phyloP scores from a whole-genome alignment of 2,113 vertebrate species.

The Sula dactylatra region DNA sequence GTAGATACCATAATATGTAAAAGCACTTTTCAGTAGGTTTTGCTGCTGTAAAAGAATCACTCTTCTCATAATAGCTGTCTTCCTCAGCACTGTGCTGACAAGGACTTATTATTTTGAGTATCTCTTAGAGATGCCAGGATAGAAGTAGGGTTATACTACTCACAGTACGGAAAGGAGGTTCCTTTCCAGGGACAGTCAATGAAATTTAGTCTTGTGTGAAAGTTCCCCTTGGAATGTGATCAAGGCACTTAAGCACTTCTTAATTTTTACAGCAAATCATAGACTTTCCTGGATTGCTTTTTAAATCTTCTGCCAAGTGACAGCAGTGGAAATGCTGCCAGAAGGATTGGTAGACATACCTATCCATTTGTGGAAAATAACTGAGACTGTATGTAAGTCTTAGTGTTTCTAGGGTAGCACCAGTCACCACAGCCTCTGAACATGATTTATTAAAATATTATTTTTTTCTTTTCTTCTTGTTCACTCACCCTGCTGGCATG shows the following conservation, averaged over 20 bases:
- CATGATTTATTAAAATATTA: background rate
- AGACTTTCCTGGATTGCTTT: background rate
- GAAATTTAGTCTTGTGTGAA: background rate
- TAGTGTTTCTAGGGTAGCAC: background rate
- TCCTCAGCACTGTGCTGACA: background rate
- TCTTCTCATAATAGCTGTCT: background rate
- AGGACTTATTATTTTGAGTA: background rate
- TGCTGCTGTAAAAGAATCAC: background rate
- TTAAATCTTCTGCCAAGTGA: background rate
- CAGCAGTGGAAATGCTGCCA: background rate
- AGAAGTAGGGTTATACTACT: background rate
- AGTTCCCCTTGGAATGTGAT: background rate
- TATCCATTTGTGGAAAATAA: background rate
- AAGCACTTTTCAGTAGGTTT: background rate
- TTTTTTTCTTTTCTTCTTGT: background rate
- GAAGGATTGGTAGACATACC: background rate
- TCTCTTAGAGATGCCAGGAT: background rate
- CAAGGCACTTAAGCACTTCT: background rate
- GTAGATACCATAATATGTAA: background rate
- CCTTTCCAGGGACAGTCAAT: background rate
- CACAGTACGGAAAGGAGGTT: background rate
- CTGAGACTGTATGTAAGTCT: background rate
- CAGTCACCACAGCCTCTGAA: background rate
- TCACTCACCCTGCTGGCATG: background rate
- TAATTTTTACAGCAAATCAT: background rate